These are phyloP conservation scores for Agrotis exclamationis DNA, from an alignment of 2,888 invertebrate genomes.

Conservation along the genomic window DNA sequence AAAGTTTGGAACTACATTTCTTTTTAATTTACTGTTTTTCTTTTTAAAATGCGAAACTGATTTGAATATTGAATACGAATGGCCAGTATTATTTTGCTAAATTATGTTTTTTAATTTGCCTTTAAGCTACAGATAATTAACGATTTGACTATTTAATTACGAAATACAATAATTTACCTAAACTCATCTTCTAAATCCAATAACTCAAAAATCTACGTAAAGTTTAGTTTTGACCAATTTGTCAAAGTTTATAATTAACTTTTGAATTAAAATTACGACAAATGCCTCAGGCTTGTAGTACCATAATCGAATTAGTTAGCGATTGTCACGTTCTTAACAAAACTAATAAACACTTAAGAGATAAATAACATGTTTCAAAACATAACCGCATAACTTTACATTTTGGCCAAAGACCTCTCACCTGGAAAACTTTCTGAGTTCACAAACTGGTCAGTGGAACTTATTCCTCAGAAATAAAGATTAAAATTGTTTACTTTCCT, in stretches of 20 bases:
- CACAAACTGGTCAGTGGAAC: constrained; percentile 1
- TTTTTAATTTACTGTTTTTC: constrained; percentile 18
- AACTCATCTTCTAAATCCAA: constrained; percentile 27
- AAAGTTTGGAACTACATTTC: constrained; percentile 10
- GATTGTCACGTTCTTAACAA: constrained; percentile 71
- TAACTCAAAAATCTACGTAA: constrained; percentile 54
- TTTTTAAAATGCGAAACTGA: neutral
- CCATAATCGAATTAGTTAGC: constrained; percentile 74
- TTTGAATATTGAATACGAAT: constrained; percentile 42
- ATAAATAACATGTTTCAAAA: constrained; percentile 76
- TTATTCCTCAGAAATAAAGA: constrained; percentile 46
- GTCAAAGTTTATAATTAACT: constrained; percentile 65
- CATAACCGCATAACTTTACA: constrained; percentile 66
- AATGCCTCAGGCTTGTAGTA: constrained; percentile 61
- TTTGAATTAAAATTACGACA: constrained; percentile 41
- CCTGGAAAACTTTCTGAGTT: constrained; percentile 8
- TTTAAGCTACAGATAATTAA: constrained; percentile 38
- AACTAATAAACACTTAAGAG: constrained; percentile 67
- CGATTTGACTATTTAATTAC: constrained; percentile 53
- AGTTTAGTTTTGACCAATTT: constrained; percentile 60
- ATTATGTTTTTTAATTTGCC: neutral
- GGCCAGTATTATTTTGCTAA: neutral
- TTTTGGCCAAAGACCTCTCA: constrained; percentile 70
- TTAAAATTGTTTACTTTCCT: constrained; percentile 32
- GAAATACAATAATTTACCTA: constrained; percentile 47